Percentiles rank a stretch among this genome's conserved stretches.
Conservation (phyloP, 1,140 invertebrate genomes). For the Bombus picipes region DNA sequence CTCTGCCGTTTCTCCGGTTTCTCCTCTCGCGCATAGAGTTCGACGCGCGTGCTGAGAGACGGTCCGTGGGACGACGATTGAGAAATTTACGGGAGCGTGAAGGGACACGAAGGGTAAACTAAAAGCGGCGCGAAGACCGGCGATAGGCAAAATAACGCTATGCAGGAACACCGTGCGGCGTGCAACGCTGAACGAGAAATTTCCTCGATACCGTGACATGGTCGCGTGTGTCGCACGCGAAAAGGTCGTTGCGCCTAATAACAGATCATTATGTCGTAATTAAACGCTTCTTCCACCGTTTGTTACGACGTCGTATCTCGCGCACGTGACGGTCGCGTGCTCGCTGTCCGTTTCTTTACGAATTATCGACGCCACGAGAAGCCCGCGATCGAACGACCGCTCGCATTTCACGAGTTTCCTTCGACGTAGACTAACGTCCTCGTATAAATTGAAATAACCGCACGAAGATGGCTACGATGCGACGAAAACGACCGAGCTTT, state of each 20-base stretch:
- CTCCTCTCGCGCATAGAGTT: neutral
- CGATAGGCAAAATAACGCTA: neutral
- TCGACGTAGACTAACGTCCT: neutral
- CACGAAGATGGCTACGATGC: no score
- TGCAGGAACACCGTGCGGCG: neutral
- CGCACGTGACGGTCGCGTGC: slow-evolving; percentile 5
- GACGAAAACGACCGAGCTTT: no score
- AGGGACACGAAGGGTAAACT: neutral
- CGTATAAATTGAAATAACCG: neutral
- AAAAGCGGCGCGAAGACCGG: neutral
- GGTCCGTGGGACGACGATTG: neutral
- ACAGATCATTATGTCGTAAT: slow-evolving; percentile 16
- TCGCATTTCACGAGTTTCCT: neutral
- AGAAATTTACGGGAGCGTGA: slow-evolving; percentile 7
- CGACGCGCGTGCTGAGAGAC: neutral
- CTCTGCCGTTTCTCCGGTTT: neutral
- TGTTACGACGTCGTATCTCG: neutral
- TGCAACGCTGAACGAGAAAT: neutral
- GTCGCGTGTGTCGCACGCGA: neutral
- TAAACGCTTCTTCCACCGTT: neutral
- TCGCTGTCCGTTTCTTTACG: neutral
- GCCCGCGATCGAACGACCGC: neutral
- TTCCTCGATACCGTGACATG: neutral
- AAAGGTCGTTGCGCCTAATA: slow-evolving; percentile 22
- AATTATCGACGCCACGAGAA: neutral